Percentiles rank a stretch among this genome's conserved stretches.
phyloP scores from a whole-genome alignment of 2,113 vertebrate genomes.

The Actenoides lindsayi region DNA sequence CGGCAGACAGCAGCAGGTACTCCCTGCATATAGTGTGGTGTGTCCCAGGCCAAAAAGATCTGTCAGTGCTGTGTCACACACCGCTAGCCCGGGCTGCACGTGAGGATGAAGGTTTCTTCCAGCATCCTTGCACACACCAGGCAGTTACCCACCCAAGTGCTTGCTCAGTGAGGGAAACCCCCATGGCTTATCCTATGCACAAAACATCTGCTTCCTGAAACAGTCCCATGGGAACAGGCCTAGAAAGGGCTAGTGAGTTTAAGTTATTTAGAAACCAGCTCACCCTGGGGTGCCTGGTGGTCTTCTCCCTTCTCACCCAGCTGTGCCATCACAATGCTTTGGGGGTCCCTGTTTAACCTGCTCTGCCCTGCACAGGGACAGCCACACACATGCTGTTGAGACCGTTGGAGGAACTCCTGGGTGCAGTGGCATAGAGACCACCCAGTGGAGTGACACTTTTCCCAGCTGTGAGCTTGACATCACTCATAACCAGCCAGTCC shows the following conservation, averaged over 20 bases:
- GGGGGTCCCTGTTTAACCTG: neutral
- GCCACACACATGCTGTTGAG: slow-evolving; percentile 42
- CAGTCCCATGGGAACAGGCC: too few species aligned
- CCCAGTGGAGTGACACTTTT: slow-evolving; percentile 24
- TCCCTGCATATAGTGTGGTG: neutral
- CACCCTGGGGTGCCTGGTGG: accelerated
- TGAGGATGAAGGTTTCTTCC: neutral
- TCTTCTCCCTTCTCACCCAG: neutral
- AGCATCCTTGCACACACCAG: neutral
- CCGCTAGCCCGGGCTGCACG: accelerated
- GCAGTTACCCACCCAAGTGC: too few species aligned
- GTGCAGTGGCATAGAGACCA: slow-evolving; percentile 4
- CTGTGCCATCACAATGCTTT: neutral
- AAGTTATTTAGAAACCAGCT: neutral
- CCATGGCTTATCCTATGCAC: too few species aligned
- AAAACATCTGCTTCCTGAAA: too few species aligned
- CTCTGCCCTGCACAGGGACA: slow-evolving; percentile 13
- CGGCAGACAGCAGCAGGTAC: neutral
- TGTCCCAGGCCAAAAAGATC: neutral
- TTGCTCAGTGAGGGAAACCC: neutral
- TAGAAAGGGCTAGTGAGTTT: neutral
- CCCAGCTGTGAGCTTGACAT: neutral
- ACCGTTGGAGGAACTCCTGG: slow-evolving; percentile 60
- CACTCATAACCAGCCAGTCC: neutral
- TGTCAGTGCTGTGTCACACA: neutral